Evolutionary conservation across 2,888 invertebrate species (phyloP), one percentile per base, ranked within the genome.

Genomic region (Rhodophaea formosa): DNA sequence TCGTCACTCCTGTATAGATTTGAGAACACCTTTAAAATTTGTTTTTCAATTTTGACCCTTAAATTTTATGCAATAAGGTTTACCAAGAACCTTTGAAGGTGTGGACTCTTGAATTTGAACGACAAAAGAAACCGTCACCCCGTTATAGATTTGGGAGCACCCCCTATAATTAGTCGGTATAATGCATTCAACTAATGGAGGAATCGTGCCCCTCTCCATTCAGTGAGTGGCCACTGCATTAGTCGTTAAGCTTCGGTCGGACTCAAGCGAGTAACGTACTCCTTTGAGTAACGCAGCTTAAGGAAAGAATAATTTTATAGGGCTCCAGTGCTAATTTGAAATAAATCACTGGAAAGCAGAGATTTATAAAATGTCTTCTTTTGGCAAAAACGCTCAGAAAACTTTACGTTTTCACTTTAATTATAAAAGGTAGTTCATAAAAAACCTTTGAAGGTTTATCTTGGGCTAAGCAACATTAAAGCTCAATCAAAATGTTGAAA

Each of bases 121-220:
- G 32, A 51, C 35, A 51, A 51, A 51, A 51, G 51, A 51, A 51
- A 39, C 17, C 39, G 51, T 16, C 51, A 35, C 51, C 51, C 51
- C 17, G 12, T 12, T 17, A 51, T 35, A 51, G 51, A 51, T 51
- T 51, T 51, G 39, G 51, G 35, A 32, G 47, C 68, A 66, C 78
- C 76, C 79, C 70, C 75, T 74, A 72, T 83, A 82, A 83, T 82
- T 83, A 83, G 78, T 68, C 64, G 65, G 78, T 78, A 77, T 82
- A 80, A 82, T 82, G 82, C 82, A 82, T 83, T 82, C 68, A 66
- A 69, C 69, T 82, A 84, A 84, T 83, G 83, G 81, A 77, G 70
- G 68, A 68, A 74, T 75, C 74, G 72, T 75, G 58, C 49, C 56
- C 49, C 56, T 12, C 39, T 53, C 42, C 29, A 42, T 51, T 51